Percentiles rank a stretch among this genome's conserved stretches.
phyloP scores from a whole-genome alignment of 2,113 vertebrate species.

The Periophthalmodon schlosseri region DNA sequence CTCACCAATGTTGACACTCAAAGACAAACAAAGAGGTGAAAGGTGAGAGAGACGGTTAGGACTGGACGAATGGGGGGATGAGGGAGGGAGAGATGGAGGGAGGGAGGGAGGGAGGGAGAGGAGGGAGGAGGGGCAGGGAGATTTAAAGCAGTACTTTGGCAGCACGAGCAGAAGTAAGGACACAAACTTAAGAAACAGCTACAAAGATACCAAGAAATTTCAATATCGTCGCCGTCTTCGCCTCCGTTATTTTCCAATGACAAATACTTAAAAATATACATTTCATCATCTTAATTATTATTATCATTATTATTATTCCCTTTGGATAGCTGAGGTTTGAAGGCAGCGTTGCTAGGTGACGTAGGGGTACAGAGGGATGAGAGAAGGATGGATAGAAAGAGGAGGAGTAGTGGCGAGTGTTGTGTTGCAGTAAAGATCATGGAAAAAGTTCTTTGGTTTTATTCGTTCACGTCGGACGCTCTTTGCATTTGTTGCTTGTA shows the following conservation, averaged over 20 bases:
- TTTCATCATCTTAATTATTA: slow-evolving; percentile 75
- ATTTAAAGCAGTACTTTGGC: slow-evolving; percentile 67
- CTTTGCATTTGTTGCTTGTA: slow-evolving; percentile 67
- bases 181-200: slow-evolving; percentile 74
- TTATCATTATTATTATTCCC: slow-evolving; percentile 68
- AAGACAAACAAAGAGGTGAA: slow-evolving; percentile 38
- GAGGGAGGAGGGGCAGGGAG: slow-evolving; percentile 38
- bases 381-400: slow-evolving; percentile 11
- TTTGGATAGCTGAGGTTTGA: slow-evolving; percentile 81
- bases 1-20: slow-evolving; percentile 34
- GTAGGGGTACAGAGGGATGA: background rate
- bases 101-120: background rate
- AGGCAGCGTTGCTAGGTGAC: slow-evolving; percentile 75
- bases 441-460: slow-evolving; percentile 82
- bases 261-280: slow-evolving; percentile 85
- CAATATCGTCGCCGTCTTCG: slow-evolving; percentile 66
- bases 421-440: slow-evolving; percentile 66
- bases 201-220: slow-evolving; percentile 81
- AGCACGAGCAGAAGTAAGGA: slow-evolving; percentile 73
- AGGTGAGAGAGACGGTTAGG: slow-evolving; percentile 51
- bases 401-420: slow-evolving; percentile 34
- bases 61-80: slow-evolving; percentile 32
- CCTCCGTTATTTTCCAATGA: slow-evolving; percentile 74
- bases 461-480: slow-evolving; percentile 74
- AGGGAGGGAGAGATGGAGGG: background rate